A percentile compares a stretch with the other conserved stretches of the same genome.
phyloP scores from a whole-genome alignment of 2,888 invertebrate genomes.

The Harpalus rufipes region DNA sequence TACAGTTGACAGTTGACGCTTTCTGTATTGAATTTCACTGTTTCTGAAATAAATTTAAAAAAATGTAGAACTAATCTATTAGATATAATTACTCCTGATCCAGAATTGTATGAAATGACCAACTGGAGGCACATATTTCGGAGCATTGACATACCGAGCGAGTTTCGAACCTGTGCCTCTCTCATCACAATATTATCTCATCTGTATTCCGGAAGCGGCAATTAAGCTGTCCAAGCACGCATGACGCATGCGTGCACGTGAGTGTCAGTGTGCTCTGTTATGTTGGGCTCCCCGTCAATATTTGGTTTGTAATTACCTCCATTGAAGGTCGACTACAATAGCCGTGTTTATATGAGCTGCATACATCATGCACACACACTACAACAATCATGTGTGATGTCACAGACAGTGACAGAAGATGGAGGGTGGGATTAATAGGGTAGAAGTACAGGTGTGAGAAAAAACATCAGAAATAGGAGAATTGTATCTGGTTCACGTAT shows the following conservation, averaged over 20 bases:
- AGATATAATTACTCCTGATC: too few species aligned
- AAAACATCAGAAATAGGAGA: too few species aligned
- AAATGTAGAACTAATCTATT: too few species aligned
- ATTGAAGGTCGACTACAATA: conserved; percentile 66
- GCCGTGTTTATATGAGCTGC: conserved; percentile 54
- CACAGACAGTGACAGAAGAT: too few species aligned
- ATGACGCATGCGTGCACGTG: conserved; percentile 29
- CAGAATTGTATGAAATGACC: too few species aligned
- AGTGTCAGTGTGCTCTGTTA: conserved; percentile 4
- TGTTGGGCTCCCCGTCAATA: conserved; percentile 54
- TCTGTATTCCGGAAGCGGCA: conserved; percentile 47
- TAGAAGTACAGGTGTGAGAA: too few species aligned
- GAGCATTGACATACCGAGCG: neutral
- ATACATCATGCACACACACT: conserved; percentile 23
- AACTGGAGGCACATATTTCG: too few species aligned
- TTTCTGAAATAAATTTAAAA: too few species aligned
- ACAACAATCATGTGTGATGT: neutral
- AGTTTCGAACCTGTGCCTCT: neutral
- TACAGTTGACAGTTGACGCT: too few species aligned
- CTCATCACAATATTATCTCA: neutral
- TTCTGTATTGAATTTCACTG: too few species aligned
- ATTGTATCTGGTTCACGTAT: too few species aligned
- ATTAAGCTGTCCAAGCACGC: conserved; percentile 41
- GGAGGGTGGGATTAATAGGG: too few species aligned
- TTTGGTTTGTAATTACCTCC: conserved; percentile 64